Base-by-base conservation (phyloP, 2,888 invertebrate species). In the Peribatodes rhomboidaria region DNA sequence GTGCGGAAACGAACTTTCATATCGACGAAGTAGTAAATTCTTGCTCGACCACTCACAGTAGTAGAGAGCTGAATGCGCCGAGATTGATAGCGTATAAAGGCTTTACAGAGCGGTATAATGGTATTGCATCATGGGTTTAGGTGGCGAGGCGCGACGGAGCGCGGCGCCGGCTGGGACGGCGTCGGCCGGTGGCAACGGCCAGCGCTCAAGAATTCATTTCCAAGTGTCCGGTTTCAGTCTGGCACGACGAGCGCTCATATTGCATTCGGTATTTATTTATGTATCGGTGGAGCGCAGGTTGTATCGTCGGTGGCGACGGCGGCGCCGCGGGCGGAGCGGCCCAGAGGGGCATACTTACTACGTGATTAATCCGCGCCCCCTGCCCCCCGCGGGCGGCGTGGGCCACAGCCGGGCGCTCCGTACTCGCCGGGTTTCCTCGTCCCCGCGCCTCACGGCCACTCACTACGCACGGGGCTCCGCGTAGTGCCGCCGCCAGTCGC, bases 371-470 rank as follows among this genome's bases (percentile, higher is more conserved):
- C 90, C 91, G 81, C 83, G 76, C 72, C 81, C 81, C 83, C 67
- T 75, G 77, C 67, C 82, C 82, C 85, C 84, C 27, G 27, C 27
- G 27, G 27, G 79, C 80, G 74, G 72, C 78, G 77, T 80, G 83
- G 84, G 82, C 79, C 76, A 81, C 79, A 75, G 84, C 81, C 81
- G 83, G 87, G 86, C 85, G 86, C 88, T 86, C 86, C 92, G 91
- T 92, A 92, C 91, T 88, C 89, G 89, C 88, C 92, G 92, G 93
- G 92, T 92, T 92, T 92, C 92, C 92, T 92, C 92, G 91, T 92
- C 93, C 92, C 92, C 92, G 92, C 92, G 89, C 92, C 93, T 92
- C 93, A 91, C 88, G 92, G 91, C 92, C 91, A 92, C 91, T 92
- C 91, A 91, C 88, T 92, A 92, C 92, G 91, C 92, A 92, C 91